Evolutionary conservation across 2,797 vertebrate genomes (phyloP).

Genomic region (Pangasius djambal): DNA sequence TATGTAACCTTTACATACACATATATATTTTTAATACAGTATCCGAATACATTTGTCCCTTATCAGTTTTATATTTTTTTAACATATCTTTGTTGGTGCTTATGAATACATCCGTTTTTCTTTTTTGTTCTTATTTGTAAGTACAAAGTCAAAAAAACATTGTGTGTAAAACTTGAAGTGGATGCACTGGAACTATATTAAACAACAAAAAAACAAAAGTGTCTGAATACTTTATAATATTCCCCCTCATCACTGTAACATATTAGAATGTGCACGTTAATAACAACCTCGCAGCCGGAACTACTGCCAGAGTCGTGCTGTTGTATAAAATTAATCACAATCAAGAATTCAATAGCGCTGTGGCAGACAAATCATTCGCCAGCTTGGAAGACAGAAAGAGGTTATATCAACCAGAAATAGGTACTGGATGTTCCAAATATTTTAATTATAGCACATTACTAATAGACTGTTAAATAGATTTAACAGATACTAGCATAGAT

Average conservation of each 20-base stretch:
- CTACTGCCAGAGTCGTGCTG: background rate
- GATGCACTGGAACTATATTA: background rate
- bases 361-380: background rate
- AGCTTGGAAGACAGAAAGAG: background rate
- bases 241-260: background rate
- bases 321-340: background rate
- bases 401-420: background rate
- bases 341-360: background rate
- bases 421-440: background rate
- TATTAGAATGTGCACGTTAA: background rate
- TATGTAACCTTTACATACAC: background rate
- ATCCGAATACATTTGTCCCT: background rate
- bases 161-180: background rate
- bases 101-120: background rate
- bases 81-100: background rate
- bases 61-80: background rate
- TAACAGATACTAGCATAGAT: slow-evolving; percentile 12
- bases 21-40: background rate
- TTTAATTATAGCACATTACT: slow-evolving; percentile 2
- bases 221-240: background rate
- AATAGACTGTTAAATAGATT: slow-evolving; percentile 12
- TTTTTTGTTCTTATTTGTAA: background rate
- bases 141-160: background rate
- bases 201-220: background rate
- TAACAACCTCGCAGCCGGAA: background rate